These are phyloP conservation scores for Megaleporinus macrocephalus DNA, from an alignment of 2,113 vertebrate genomes.

Conservation along the genomic window DNA sequence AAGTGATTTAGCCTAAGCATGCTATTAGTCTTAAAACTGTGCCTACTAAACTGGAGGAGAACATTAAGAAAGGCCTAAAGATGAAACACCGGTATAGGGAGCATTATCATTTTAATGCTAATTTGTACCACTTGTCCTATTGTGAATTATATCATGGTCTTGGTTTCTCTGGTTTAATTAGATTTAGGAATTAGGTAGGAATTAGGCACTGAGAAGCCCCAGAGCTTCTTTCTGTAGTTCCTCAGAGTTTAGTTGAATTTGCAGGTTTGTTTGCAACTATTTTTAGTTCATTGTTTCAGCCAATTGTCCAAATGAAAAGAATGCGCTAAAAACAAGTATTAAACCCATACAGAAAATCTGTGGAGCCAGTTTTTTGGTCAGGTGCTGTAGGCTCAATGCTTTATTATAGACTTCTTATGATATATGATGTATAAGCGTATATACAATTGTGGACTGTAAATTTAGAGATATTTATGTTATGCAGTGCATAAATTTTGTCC, in stretches of 20 bases:
- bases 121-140: conserved; percentile 46
- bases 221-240: conserved; percentile 18
- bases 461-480: not conserved
- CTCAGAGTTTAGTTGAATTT: conserved; percentile 33
- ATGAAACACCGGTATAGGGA: conserved; percentile 24
- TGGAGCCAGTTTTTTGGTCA: not conserved
- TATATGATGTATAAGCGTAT: not conserved
- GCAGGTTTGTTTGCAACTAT: conserved; percentile 28
- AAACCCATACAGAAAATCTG: conserved; percentile 6
- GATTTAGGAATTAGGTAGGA: conserved; percentile 48
- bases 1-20: conserved; percentile 41
- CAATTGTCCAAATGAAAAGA: conserved; percentile 50
- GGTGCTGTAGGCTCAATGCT: not conserved
- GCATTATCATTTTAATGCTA: conserved; percentile 45
- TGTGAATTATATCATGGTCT: conserved; percentile 40
- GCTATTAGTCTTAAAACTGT: conserved; percentile 40
- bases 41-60: conserved; percentile 18
- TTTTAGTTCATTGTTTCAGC: conserved; percentile 38
- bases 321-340: conserved; percentile 32
- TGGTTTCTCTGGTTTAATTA: conserved; percentile 42
- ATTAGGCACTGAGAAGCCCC: conserved; percentile 34
- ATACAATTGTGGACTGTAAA: not conserved
- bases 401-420: not conserved
- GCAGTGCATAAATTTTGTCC: conserved; percentile 10
- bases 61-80: conserved; percentile 23